Base-by-base conservation (phyloP, 2,888 invertebrate species). In the Charanyca ferruginea region DNA sequence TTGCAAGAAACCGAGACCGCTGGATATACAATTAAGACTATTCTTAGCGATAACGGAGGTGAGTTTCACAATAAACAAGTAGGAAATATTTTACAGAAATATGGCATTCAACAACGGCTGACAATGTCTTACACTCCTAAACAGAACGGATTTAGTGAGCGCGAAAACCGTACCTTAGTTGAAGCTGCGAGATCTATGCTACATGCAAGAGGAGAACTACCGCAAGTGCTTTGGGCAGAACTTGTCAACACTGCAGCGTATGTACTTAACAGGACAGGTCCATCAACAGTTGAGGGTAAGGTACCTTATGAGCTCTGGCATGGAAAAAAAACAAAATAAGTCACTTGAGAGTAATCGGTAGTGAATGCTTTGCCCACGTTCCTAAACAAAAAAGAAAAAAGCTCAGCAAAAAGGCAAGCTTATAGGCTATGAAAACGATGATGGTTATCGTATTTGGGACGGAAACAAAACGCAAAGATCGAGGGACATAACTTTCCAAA, bases 321-420 rank as follows among this genome's bases (percentile, higher is more conserved):
- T 28, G 18, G 11, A 4, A 49, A 49, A n/a, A 28, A 49, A 7
- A 25, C 47, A 18, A 9, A 25, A 28, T 28, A 9, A 23, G 7
- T 7, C 16, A 47, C 3, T 13, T 47, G 1, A 5, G 25, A 13
- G 25, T 49, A 11, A 28, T 49, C n/a, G n/a, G 48, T 25, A n/a
- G 47, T 22, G 9, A 11, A 49, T 16, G n/a, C n/a, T 49, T 25
- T 11, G 23, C 23, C 23, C 25, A 48, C n/a, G 9, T 49, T 28
- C 48, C 48, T n/a, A 49, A 48, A 16, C 25, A 48, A 25, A 45
- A 45, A 13, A 20, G 45, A 13, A 45, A 45, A 13, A 45, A 22
- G 22, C 2, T 47, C 5, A 13, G 16, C 16, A 47, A 47, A 47
- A 47, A 23, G 23, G 47, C 47, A 47, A 22, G 16, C 47, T 47